Conservation (phyloP, 2,888 invertebrate genomes). For the Rhimphoctona megacephalus region DNA sequence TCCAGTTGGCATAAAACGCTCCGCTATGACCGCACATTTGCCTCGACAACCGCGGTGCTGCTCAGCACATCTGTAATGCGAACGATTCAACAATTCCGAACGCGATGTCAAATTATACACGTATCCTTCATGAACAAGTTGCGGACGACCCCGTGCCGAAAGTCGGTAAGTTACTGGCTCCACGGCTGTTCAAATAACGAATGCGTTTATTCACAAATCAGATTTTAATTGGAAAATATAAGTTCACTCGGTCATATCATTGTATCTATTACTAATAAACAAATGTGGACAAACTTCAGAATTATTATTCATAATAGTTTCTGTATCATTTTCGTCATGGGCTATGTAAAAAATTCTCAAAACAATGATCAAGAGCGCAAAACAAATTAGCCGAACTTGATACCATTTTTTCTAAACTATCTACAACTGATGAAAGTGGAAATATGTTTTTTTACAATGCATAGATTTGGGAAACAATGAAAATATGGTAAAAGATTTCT, state of each 20-base stretch:
- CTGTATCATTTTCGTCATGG: not conserved
- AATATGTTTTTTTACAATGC: not conserved
- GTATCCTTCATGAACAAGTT: constrained; percentile 78
- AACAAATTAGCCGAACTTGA: not conserved
- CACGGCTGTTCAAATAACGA: constrained; percentile 30
- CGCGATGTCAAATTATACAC: constrained; percentile 80
- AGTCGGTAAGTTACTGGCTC: constrained; percentile 78
- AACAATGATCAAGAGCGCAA: too few relatives aligned
- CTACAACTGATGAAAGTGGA: not conserved
- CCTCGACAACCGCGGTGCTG: constrained; percentile 80
- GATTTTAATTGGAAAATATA: not conserved
- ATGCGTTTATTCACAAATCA: not conserved
- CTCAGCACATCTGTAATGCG: constrained; percentile 79
- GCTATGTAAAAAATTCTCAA: not conserved
- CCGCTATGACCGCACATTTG: constrained; percentile 79
- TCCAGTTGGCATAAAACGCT: constrained; percentile 79
- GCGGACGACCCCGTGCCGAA: constrained; percentile 78
- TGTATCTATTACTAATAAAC: not conserved
- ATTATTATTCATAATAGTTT: not conserved
- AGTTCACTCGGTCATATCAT: too few relatives aligned
- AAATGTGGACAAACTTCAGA: not conserved
- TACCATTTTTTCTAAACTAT: not conserved
- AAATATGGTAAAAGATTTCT: too few relatives aligned
- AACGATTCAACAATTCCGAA: constrained; percentile 77
- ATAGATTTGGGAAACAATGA: not conserved